phyloP scores from a whole-genome alignment of 2,797 vertebrate species.

The Helostoma temminkii region DNA sequence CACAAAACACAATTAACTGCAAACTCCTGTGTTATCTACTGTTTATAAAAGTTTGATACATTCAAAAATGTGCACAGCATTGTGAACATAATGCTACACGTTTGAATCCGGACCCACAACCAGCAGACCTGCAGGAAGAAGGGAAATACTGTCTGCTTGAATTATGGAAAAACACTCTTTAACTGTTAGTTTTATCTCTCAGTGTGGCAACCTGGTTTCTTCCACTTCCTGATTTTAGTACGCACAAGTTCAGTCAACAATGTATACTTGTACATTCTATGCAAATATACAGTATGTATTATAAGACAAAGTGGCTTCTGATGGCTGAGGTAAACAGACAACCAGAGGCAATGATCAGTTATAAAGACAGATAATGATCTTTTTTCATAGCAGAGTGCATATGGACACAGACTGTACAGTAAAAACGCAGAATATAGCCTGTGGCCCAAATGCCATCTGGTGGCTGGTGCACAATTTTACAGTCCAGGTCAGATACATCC shows the following conservation, averaged over 20 bases:
- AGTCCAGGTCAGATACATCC: background rate
- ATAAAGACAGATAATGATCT: background rate
- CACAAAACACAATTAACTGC: background rate
- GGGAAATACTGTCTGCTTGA: no score
- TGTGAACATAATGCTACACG: background rate
- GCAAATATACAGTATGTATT: background rate
- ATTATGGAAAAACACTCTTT: background rate
- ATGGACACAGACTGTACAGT: background rate
- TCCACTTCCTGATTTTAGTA: background rate
- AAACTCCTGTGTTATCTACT: background rate
- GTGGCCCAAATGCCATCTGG: conserved; percentile 4
- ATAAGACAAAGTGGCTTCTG: conserved; percentile 3
- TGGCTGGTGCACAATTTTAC: conserved; percentile 6
- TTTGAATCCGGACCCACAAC: no score
- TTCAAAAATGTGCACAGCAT: background rate
- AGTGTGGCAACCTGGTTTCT: background rate
- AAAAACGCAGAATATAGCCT: background rate
- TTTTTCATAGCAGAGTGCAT: conserved; percentile 1
- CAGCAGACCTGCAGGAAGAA: no score
- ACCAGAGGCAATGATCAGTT: background rate
- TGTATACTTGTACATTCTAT: background rate
- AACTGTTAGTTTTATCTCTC: background rate
- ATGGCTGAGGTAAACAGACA: conserved; percentile 24
- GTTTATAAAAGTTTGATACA: background rate
- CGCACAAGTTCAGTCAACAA: background rate